A percentile compares a stretch with the other conserved stretches of the same genome.
Conservation (phyloP, 2,113 vertebrate genomes). For the Cyphomyrus plagiostoma region DNA sequence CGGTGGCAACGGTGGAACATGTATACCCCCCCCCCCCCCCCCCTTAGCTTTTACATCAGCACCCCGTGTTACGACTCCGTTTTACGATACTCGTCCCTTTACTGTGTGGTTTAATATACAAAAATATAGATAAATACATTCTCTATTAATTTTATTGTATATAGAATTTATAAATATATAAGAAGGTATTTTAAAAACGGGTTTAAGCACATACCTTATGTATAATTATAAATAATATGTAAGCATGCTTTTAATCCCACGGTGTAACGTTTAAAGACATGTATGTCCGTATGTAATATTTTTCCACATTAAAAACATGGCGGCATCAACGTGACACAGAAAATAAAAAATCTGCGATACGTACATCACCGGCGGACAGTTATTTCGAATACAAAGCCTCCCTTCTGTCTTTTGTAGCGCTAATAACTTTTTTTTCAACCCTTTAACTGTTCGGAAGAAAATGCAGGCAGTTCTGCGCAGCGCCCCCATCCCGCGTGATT, state of each 20-base stretch:
- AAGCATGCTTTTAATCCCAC: not conserved
- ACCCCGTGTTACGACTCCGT: not conserved
- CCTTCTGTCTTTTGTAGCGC: not conserved
- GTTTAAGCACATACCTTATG: not conserved
- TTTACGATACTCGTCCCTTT: not conserved
- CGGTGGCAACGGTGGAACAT: too few relatives aligned
- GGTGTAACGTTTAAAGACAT: not conserved
- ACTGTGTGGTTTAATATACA: not conserved
- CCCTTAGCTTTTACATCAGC: not conserved
- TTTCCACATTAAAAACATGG: not conserved
- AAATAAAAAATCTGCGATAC: not conserved
- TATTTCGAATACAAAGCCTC: not conserved
- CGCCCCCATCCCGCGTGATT: not conserved
- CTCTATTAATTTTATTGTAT: not conserved
- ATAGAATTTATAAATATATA: not conserved
- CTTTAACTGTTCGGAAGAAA: not conserved
- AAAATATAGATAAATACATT: not conserved
- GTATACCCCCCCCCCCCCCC: too few relatives aligned
- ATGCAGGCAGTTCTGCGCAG: not conserved
- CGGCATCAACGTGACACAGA: not conserved
- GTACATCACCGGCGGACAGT: not conserved
- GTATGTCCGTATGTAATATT: not conserved
- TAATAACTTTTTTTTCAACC: not conserved
- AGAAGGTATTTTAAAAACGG: not conserved
- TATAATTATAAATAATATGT: not conserved